Conservation (phyloP, 2,113 vertebrate genomes). For the Plecturocebus donacophilus region DNA sequence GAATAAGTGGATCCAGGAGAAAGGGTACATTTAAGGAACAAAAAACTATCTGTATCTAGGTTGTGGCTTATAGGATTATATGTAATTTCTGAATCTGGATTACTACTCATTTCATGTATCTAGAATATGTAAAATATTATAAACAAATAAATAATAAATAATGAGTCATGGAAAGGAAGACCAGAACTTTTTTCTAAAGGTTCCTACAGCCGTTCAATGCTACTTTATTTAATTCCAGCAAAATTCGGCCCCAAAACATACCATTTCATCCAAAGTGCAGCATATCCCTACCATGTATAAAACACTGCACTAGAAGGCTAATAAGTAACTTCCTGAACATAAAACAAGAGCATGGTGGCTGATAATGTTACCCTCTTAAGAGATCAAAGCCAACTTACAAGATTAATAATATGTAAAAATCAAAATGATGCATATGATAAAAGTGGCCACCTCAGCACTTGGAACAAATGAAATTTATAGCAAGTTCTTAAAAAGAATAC, state of each 20-base stretch:
- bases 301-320: neutral
- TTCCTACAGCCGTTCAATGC: neutral
- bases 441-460: conserved; percentile 7
- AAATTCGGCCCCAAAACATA: neutral
- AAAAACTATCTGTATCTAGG: neutral
- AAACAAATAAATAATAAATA: conserved; percentile 14
- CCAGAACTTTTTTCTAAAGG: neutral
- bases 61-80: neutral
- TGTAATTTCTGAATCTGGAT: neutral
- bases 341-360: neutral
- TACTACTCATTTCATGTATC: conserved; percentile 1
- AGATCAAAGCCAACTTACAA: neutral
- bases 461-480: conserved; percentile 23
- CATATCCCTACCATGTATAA: neutral
- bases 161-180: neutral
- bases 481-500: conserved; percentile 57
- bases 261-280: neutral
- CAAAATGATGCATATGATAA: conserved; percentile 34
- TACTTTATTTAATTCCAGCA: neutral
- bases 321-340: neutral
- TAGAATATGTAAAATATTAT: neutral
- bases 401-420: conserved; percentile 54
- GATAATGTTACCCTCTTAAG: neutral
- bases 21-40: neutral
- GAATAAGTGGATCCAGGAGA: neutral